phyloP scores from a whole-genome alignment of 1,140 invertebrate genomes.

The Euwallacea fornicatus region DNA sequence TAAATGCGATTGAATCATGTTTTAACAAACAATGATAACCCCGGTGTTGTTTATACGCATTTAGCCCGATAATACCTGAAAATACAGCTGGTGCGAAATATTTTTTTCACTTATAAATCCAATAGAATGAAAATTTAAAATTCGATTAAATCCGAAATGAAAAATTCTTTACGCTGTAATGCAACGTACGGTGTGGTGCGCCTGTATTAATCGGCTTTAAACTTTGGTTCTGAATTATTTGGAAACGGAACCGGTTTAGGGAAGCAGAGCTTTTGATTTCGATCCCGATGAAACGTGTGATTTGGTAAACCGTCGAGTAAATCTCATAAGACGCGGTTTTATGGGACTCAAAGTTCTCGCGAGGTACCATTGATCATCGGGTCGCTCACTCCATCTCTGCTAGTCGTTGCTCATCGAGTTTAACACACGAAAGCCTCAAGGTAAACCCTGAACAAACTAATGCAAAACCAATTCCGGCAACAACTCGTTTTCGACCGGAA shows the following conservation, averaged over 20 bases:
- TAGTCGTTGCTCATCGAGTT: no score
- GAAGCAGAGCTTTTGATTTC: slow-evolving; percentile 11
- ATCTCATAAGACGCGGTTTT: not conserved
- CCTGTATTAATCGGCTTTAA: slow-evolving; percentile 21
- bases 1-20: slow-evolving; percentile 6
- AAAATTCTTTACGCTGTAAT: slow-evolving; percentile 27
- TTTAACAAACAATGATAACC: slow-evolving; percentile 8
- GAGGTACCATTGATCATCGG: no score
- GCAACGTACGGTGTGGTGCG: slow-evolving; percentile 19
- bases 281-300: not conserved
- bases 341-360: no score
- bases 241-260: slow-evolving; percentile 19
- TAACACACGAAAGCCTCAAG: no score
- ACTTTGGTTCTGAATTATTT: slow-evolving; percentile 16
- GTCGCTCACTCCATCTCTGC: no score
- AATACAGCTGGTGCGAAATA: slow-evolving; percentile 11
- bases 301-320: not conserved
- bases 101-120: slow-evolving; percentile 24
- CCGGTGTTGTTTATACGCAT: slow-evolving; percentile 12
- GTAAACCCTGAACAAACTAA: no score
- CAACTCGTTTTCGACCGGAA: no score
- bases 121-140: slow-evolving; percentile 25
- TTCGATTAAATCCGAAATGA: slow-evolving; percentile 15
- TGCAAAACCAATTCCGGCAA: no score
- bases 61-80: slow-evolving; percentile 19